Conservation (phyloP, 2,888 invertebrate genomes). For the Perithous albicinctus region DNA sequence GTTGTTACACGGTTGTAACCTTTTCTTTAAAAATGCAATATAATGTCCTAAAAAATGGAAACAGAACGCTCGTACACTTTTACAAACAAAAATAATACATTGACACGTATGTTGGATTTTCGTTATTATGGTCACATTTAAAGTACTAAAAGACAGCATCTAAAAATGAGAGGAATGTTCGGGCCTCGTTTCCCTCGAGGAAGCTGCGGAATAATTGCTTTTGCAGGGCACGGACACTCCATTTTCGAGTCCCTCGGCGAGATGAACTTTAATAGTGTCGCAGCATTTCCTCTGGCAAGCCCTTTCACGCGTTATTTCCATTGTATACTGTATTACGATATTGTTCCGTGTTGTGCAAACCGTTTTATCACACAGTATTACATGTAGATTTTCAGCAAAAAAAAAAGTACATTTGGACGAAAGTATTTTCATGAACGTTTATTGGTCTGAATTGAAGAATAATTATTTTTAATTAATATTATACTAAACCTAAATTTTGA, state of each 20-base stretch:
- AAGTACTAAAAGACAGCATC: background rate
- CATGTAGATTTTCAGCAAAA: background rate
- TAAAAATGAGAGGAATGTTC: background rate
- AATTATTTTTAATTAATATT: too few relatives aligned
- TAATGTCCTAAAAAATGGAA: too few relatives aligned
- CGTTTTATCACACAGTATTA: background rate
- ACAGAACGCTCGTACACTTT: too few relatives aligned
- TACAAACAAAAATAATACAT: background rate
- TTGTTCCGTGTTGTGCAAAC: conserved; percentile 6
- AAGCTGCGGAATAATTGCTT: conserved; percentile 55
- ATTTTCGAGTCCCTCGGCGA: conserved; percentile 28
- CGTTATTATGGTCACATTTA: background rate
- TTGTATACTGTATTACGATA: conserved; percentile 13
- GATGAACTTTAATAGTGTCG: conserved; percentile 38
- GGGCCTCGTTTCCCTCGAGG: conserved; percentile 38
- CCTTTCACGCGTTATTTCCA: conserved; percentile 5
- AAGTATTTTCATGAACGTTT: background rate
- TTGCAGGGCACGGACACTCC: conserved; percentile 15
- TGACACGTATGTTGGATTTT: background rate
- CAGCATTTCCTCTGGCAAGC: background rate
- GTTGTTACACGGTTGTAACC: too few relatives aligned
- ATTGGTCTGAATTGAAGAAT: too few relatives aligned
- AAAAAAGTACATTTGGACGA: background rate
- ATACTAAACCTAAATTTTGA: too few relatives aligned
- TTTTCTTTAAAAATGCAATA: too few relatives aligned